Evolutionary conservation across 2,113 vertebrate genomes (phyloP), one percentile per base, ranked within the genome.

Genomic region (Siphamia tubifer): DNA sequence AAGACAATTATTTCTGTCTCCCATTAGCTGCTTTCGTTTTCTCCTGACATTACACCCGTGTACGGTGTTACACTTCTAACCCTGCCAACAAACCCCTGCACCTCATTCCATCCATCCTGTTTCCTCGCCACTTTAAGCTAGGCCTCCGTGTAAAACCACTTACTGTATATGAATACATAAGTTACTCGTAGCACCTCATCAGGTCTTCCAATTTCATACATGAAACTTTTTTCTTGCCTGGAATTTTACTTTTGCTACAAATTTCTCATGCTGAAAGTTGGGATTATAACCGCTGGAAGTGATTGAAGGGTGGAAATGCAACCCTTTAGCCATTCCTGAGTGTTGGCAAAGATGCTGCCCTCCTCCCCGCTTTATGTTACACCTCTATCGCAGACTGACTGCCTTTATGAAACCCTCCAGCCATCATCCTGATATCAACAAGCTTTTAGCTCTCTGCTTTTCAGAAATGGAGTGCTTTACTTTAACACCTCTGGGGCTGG

Each of bases 1-100:
- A 71, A 74, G 77, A 81, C 72, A 77, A 81, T 84, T 80, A 82
- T 75, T 76, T 68, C 44, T 47, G 28, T 55, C 44, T 69, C 35
- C 61, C 49, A 32, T 68, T 79, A 57, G 40, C 31, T 3, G 12
- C 10, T 35, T 44, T 74, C 7, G 8, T 35, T 71, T 58, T 21
- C 49, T 45, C 19, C 55, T 39, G 25, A 69, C 47, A 67, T 67
- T 34, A 23, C 40, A 34, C 42, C 40, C 17, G 27, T n/a, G 8
- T 28, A 53, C 28, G 23, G 65, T 19, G 38, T 31, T 55, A 48
- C 39, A 42, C 44, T 58, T 30, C 44, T 17, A n/a, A 31, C 47
- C 39, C 8, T 8, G 3, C 45, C 58, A 11, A 49, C 48, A 54
- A 71, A 74, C 35, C 44, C 66, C 55, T 35, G 39, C 51, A 24